A percentile compares a stretch with the other conserved stretches of the same genome.
phyloP scores from a whole-genome alignment of 2,113 vertebrate genomes.

The Psettodes erumei region DNA sequence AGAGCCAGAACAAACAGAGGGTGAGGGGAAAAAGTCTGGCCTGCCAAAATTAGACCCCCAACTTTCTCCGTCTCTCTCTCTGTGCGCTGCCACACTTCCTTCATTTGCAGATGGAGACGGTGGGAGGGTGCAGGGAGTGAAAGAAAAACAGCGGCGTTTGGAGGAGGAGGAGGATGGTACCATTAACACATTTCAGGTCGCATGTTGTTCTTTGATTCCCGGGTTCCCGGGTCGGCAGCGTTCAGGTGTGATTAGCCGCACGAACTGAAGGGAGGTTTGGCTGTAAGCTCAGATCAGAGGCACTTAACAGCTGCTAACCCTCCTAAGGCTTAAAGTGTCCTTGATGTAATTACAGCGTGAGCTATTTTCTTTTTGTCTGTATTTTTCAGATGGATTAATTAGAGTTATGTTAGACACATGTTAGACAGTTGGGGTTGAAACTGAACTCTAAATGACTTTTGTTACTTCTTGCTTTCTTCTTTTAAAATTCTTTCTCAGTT shows the following conservation, averaged over 20 bases:
- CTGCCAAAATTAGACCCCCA: conserved; percentile 67
- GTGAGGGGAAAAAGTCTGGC: conserved; percentile 66
- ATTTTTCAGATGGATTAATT: neutral
- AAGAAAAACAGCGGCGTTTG: conserved; percentile 75
- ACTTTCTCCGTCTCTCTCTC: conserved; percentile 47
- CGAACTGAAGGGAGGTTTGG: conserved; percentile 40
- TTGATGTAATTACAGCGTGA: neutral
- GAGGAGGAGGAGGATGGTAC: conserved; percentile 60
- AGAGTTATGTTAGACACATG: neutral
- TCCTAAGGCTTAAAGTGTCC: neutral
- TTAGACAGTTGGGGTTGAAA: conserved; percentile 17
- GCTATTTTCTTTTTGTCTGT: neutral
- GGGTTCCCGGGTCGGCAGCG: conserved; percentile 27
- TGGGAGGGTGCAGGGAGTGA: conserved; percentile 53
- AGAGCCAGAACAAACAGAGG: conserved; percentile 82
- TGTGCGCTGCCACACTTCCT: conserved; percentile 45
- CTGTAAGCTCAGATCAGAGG: conserved; percentile 53
- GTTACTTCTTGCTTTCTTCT: conserved; percentile 23
- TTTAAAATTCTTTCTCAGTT: neutral
- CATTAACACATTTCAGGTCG: conserved; percentile 56
- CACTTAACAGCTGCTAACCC: conserved; percentile 40
- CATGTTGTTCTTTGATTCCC: conserved; percentile 60
- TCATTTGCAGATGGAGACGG: conserved; percentile 36
- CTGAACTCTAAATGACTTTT: conserved; percentile 44
- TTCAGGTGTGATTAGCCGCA: conserved; percentile 65